Percentiles rank a stretch among this genome's conserved stretches.
Evolutionary conservation across 2,113 vertebrate genomes (phyloP).

Genomic region (Pituophis catenifer): DNA sequence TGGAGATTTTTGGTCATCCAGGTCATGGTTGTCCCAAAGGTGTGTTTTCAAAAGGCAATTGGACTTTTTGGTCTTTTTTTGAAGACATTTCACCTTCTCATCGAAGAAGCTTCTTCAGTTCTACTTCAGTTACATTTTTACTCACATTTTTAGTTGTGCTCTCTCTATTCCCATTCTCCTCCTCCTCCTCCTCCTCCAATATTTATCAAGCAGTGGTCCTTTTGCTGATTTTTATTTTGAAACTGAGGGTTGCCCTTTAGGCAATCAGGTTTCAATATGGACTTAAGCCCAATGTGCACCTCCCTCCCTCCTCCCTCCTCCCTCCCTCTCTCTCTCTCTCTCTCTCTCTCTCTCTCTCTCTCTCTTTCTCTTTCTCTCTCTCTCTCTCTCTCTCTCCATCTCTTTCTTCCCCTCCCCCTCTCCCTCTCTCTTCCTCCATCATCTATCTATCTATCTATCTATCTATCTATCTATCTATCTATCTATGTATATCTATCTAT

Average conservation of each 20-base stretch:
- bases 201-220: not conserved
- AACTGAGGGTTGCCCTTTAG: not conserved
- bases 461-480: too few relatives aligned
- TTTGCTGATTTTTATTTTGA: not conserved
- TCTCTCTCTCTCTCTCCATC: too few relatives aligned
- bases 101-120: not conserved
- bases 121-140: too few relatives aligned
- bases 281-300: not conserved
- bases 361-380: too few relatives aligned
- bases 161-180: not conserved
- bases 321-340: too few relatives aligned
- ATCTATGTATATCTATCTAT: too few relatives aligned
- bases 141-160: not conserved
- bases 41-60: not conserved
- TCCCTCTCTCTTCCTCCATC: too few relatives aligned
- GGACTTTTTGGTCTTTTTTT: not conserved
- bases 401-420: too few relatives aligned
- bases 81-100: not conserved
- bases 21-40: not conserved
- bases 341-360: too few relatives aligned
- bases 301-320: rapidly evolving
- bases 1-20: not conserved
- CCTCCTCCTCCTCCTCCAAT: not conserved
- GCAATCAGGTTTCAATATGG: not conserved
- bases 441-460: too few relatives aligned